Base-by-base conservation (phyloP, 2,797 vertebrate species). In the Microctenopoma steveboyesi region DNA sequence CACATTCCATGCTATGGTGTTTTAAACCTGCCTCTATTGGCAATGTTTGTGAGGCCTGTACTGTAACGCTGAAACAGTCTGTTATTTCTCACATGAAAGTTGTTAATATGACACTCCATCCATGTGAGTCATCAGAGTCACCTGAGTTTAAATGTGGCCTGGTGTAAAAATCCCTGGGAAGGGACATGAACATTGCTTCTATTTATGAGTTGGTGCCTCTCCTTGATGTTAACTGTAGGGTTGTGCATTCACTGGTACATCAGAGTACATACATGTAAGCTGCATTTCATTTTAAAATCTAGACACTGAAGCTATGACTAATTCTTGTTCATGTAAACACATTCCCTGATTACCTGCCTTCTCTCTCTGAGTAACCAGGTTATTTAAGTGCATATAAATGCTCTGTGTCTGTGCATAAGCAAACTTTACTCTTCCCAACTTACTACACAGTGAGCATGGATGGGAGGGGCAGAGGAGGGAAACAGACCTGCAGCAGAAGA, bases 111-210 rank as follows among this genome's bases (percentile, higher is more conserved):
- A 15, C 1, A 25, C 40, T 37, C 43, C 30, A 35, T 13, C 40
- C 16, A 49, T 57, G 15, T 22, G 25, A 16, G n/a, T 68, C 28
- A 64, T 45, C 11, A 37, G 42, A 33, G 30, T 70, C 33, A 55
- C 33, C 28, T 43, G 25, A 58, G 4, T 43, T 42, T 28, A 64
- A 16, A 39, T 56, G 45, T 63, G 0, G 50, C 30, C 40, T 46
- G 12, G 15, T 53, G 37, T 60, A 13, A 61, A 67, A 50, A 59
- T 27, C 14, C 47, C 40, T 47, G n/a, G 16, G 3, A 33, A 46
- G 12, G 33, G 27, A 64, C 7, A 16, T 12, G 1, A 27, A 57
- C 14, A 43, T 35, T 30, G 4, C 45, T 11, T 39, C 11, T 10
- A 39, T 39, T 4, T 39, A 12, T 39, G 4, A 7, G 46, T 43